phyloP scores from a whole-genome alignment of 2,797 vertebrate genomes.

The Peromyscus nudipes region DNA sequence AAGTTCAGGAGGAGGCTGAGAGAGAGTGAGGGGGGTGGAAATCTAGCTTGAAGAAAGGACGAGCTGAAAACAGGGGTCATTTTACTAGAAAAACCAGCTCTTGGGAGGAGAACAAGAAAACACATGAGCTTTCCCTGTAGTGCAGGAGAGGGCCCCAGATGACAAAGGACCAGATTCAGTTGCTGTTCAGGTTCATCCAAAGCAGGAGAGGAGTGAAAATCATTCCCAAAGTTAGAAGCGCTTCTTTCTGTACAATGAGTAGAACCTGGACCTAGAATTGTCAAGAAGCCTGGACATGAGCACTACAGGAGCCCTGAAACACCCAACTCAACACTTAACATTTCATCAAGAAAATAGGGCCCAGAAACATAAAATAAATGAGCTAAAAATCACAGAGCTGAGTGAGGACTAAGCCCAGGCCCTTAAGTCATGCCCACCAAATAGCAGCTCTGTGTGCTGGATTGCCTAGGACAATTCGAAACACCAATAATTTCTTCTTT shows the following conservation, averaged over 20 bases:
- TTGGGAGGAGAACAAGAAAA: neutral
- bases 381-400: neutral
- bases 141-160: neutral
- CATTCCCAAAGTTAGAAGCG: neutral
- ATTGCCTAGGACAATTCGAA: slow-evolving; percentile 14
- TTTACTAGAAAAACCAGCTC: slow-evolving; percentile 31
- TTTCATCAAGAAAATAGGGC: neutral
- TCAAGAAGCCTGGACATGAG: neutral
- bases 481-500: slow-evolving; percentile 44
- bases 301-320: neutral
- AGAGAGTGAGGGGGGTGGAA: neutral
- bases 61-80: neutral
- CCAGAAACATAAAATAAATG: neutral
- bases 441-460: neutral
- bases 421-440: neutral
- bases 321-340: neutral
- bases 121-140: neutral
- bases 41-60: neutral
- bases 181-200: neutral
- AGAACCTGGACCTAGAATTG: neutral
- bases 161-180: neutral
- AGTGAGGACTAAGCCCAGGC: neutral
- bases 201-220: neutral
- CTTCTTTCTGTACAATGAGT: neutral
- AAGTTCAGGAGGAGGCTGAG: rapidly evolving